A percentile compares a stretch with the other conserved stretches of the same genome.
phyloP scores from a whole-genome alignment of 2,797 vertebrate genomes.

The Rachycentron canadum region DNA sequence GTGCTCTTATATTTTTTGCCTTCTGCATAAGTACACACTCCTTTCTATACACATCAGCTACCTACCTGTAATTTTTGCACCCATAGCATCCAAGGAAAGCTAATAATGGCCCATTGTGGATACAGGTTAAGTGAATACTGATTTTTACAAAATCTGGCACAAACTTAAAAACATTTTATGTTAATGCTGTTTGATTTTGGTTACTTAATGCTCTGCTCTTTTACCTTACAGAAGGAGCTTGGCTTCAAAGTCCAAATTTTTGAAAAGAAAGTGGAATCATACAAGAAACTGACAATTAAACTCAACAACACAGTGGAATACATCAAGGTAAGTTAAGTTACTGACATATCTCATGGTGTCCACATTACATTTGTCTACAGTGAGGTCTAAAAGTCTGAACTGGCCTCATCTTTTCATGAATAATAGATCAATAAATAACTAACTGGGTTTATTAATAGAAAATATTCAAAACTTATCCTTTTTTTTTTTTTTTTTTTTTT shows the following conservation, averaged over 20 bases:
- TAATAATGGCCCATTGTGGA: neutral
- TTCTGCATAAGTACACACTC: neutral
- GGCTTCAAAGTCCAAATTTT: constrained; percentile 78
- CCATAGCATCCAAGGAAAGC: no score
- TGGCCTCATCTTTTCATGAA: neutral
- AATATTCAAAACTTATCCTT: neutral
- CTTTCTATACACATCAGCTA: no score
- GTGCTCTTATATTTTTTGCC: neutral
- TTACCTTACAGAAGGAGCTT: constrained; percentile 74
- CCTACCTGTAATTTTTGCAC: no score
- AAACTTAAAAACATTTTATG: neutral
- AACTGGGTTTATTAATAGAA: neutral
- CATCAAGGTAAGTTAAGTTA: constrained; percentile 81
- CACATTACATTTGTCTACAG: neutral
- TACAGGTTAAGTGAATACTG: neutral
- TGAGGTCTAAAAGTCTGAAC: neutral
- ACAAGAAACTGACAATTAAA: constrained; percentile 70
- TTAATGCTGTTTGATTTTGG: constrained; percentile 11
- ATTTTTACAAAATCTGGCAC: neutral
- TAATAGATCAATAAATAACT: neutral
- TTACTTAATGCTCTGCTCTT: neutral
- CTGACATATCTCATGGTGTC: neutral
- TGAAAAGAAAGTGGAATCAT: constrained; percentile 76
- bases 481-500: no score
- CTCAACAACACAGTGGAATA: constrained; percentile 63